Conservation (phyloP, 2,888 invertebrate genomes). For the Trissolcus japonicus region DNA sequence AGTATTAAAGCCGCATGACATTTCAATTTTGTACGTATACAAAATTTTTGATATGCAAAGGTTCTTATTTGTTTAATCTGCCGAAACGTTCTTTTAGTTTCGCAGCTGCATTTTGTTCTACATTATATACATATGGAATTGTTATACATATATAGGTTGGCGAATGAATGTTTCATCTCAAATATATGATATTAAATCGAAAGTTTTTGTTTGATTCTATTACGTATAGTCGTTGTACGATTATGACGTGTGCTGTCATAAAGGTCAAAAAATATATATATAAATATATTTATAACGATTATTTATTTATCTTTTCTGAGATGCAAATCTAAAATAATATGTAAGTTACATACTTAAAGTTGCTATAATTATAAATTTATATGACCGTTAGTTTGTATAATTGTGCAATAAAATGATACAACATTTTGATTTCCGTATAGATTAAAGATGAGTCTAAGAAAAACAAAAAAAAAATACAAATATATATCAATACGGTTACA, state of each 20-base stretch:
- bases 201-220: constrained; percentile 3
- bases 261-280: constrained; percentile 24
- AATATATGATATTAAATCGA: constrained; percentile 28
- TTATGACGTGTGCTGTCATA: constrained; percentile 31
- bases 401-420: constrained; percentile 42
- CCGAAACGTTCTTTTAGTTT: constrained; percentile 16
- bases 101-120: constrained; percentile 14
- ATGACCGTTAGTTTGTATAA: constrained; percentile 50
- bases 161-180: constrained; percentile 15
- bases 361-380: constrained; percentile 53
- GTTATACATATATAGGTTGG: constrained; percentile 13
- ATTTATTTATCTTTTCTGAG: constrained; percentile 34
- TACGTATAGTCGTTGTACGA: constrained; percentile 24
- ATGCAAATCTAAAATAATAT: constrained; percentile 28
- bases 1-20: constrained; percentile 45
- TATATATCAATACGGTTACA: constrained; percentile 50
- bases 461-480: constrained; percentile 29
- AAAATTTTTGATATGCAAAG: constrained; percentile 29
- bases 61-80: constrained; percentile 19
- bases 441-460: constrained; percentile 42
- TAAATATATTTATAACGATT: constrained; percentile 32
- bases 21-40: constrained; percentile 47
- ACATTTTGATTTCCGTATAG: constrained; percentile 35
- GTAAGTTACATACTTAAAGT: constrained; percentile 41
- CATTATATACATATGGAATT: constrained; percentile 17